Evolutionary conservation across 1,140 invertebrate species (phyloP), one percentile per base, ranked within the genome.

Genomic region (Drosophila nigromelanica): DNA sequence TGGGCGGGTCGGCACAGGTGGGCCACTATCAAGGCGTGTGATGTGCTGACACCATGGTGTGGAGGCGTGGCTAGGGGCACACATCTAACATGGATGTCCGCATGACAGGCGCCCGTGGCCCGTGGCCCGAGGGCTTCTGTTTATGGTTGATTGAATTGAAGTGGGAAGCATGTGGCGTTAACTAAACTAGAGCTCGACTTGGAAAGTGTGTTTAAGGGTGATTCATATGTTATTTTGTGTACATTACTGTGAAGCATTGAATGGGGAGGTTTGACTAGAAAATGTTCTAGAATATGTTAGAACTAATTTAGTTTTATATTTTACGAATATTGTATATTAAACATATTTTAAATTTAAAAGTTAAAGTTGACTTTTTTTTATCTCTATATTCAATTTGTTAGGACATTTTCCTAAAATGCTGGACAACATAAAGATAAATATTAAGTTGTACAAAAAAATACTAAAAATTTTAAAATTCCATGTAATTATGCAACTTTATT

Each of bases 61-160:
- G 66, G 18, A 40, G 72, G 72, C 70, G 64, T 67, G 82, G 67
- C 58, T 14, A 2, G 33, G 61, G 45, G 61, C 66, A 74, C 63
- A 74, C 63, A 68, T 72, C 55, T 76, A 75, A 35, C 33, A 35
- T 33, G 56, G 60, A 18, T 73, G 52, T 75, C 61, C 48, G 54
- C 66, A 56, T 78, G 78, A 71, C 76, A 75, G 50, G 78, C 52
- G 56, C 68, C 60, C 40, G 40, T 45, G 51, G 70, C 1, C 18
- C 2, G 18, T 18, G 3, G 21, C 21, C 21, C 43, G 60, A 33
- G 50, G 35, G 71, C 71, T 78, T 60, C 77, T 79, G 76, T 52
- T 83, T 76, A 68, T 75, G 80, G 71, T 79, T 82, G 80, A 82
- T 82, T 83, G 80, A 82, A 82, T 83, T 76, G 72, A 83, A 83